These are phyloP conservation scores for Scaptodrosophila latifasciaeformis DNA, from an alignment of 2,888 invertebrate genomes.

Conservation along the genomic window DNA sequence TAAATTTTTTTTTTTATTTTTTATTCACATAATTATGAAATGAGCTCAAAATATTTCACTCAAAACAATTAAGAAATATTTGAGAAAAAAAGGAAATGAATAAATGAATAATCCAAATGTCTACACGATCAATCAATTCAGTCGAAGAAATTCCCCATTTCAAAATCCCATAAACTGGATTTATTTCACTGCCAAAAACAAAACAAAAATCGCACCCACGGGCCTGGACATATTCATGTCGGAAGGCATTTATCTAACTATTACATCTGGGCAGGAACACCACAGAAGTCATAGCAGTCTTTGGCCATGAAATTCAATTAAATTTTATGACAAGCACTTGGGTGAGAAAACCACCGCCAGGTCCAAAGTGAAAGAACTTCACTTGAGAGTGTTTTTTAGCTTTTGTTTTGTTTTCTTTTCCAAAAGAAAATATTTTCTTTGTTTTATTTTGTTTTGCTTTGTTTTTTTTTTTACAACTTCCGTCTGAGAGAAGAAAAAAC, in stretches of 20 bases:
- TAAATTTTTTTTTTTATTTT: no score
- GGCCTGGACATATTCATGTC: no score
- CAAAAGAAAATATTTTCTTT: constrained; percentile 26
- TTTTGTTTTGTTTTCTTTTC: background rate
- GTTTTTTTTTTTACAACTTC: constrained; percentile 46
- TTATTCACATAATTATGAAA: no score
- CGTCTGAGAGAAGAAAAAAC: constrained; percentile 41
- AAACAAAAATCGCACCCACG: no score
- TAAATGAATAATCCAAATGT: no score
- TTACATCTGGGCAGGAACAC: constrained; percentile 1
- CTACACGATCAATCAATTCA: no score
- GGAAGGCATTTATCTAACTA: background rate
- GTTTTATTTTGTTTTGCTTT: background rate
- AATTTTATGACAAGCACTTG: constrained; percentile 26
- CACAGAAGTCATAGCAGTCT: background rate
- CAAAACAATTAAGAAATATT: no score
- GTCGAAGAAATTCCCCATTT: no score
- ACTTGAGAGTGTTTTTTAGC: constrained; percentile 7
- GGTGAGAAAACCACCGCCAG: background rate
- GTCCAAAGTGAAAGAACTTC: constrained; percentile 6
- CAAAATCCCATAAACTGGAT: no score
- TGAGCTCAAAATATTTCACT: no score
- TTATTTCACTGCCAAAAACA: no score
- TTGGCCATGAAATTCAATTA: constrained; percentile 35
- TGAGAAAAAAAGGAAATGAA: no score